These are phyloP conservation scores for Amphipoea oculea DNA, from an alignment of 2,888 invertebrate species.

Conservation along the genomic window DNA sequence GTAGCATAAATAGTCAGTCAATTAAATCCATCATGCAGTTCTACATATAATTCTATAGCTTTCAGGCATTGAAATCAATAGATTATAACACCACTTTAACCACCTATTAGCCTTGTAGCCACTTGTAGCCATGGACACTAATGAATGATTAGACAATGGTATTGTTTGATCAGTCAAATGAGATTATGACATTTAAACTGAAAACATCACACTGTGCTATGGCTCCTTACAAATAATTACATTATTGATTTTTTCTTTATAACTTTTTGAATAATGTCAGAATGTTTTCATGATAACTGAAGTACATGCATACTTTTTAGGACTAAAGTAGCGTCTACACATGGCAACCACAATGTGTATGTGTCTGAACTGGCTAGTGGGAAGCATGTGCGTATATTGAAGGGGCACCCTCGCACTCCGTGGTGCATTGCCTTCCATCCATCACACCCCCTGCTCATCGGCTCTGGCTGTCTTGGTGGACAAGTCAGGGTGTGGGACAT, in stretches of 20 bases:
- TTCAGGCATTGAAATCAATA: neutral
- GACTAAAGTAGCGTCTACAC: conserved; percentile 95
- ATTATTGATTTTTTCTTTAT: neutral
- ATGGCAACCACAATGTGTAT: conserved; percentile 97
- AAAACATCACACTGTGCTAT: neutral
- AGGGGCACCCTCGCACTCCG: conserved; percentile 96
- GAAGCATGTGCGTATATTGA: conserved; percentile 93
- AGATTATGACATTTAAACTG: neutral
- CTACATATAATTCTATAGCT: neutral
- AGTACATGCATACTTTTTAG: conserved; percentile 80
- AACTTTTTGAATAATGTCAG: neutral
- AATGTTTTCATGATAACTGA: neutral
- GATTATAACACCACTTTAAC: neutral
- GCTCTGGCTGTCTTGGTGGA: conserved; percentile 96
- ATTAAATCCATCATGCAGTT: neutral
- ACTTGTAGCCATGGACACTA: neutral
- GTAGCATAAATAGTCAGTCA: neutral
- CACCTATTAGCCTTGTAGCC: neutral
- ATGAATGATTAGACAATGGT: neutral
- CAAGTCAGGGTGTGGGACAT: conserved; percentile 97
- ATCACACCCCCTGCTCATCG: conserved; percentile 94
- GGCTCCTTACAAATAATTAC: neutral
- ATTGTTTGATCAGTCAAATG: neutral
- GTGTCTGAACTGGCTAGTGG: conserved; percentile 95
- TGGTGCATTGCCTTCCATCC: conserved; percentile 98